phyloP scores from a whole-genome alignment of 2,888 invertebrate species.

The Ligdia adustata region DNA sequence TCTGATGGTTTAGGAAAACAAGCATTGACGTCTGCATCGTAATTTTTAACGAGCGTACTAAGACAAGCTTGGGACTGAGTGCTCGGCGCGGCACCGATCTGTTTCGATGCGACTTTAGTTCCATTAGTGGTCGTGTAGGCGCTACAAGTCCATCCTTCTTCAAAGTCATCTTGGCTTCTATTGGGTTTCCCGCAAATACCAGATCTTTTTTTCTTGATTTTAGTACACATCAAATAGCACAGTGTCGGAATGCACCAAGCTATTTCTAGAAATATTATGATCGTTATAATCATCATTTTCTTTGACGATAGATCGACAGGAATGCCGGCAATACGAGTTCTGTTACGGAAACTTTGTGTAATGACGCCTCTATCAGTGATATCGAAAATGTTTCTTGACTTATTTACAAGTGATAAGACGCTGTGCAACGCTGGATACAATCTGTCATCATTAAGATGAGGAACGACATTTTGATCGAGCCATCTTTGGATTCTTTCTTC shows the following conservation, averaged over 20 bases:
- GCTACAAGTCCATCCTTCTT: background rate
- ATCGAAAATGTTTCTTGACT: slow-evolving; percentile 37
- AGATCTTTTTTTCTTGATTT: slow-evolving; percentile 33
- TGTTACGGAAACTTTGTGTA: background rate
- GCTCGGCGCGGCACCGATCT: background rate
- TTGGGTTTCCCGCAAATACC: too few relatives aligned
- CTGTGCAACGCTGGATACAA: slow-evolving; percentile 84
- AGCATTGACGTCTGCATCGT: slow-evolving; percentile 1
- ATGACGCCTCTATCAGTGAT: background rate
- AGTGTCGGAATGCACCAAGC: slow-evolving; percentile 64
- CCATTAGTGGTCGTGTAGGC: background rate
- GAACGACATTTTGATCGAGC: slow-evolving; percentile 75
- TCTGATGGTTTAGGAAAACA: slow-evolving; percentile 1
- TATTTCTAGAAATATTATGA: slow-evolving; percentile 62
- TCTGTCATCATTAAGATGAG: slow-evolving; percentile 84
- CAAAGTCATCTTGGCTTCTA: background rate
- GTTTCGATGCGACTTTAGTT: background rate
- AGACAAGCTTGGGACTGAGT: background rate
- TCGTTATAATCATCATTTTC: slow-evolving; percentile 52
- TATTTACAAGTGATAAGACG: slow-evolving; percentile 66
- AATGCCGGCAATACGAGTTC: slow-evolving; percentile 26
- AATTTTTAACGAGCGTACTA: background rate
- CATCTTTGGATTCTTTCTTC: slow-evolving; percentile 81
- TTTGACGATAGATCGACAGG: slow-evolving; percentile 47
- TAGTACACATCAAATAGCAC: slow-evolving; percentile 41